A percentile compares a stretch with the other conserved stretches of the same genome.
phyloP scores from a whole-genome alignment of 2,113 vertebrate species.

The Labrus mixtus region DNA sequence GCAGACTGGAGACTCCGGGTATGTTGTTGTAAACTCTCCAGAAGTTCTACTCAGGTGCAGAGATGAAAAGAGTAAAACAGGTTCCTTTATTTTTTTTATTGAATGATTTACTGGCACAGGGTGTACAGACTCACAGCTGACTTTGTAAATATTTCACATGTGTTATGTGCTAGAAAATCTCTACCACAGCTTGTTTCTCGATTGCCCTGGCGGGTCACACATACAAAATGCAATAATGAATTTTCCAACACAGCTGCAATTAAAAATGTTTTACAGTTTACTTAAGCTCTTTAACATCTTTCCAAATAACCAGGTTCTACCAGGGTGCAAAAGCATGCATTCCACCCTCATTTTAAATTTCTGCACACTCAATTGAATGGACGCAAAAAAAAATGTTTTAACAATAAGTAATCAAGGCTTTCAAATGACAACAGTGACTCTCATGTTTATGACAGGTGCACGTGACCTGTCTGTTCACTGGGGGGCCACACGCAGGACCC shows the following conservation, averaged over 20 bases:
- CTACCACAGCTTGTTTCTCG: background rate
- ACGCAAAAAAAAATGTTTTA: too few relatives aligned
- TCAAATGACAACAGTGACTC: too few relatives aligned
- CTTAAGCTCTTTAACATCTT: background rate
- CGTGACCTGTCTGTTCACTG: too few relatives aligned
- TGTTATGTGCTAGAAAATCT: background rate
- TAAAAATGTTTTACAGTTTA: background rate
- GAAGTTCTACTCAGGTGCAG: conserved; percentile 86
- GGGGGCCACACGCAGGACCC: too few relatives aligned
- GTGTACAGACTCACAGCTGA: background rate
- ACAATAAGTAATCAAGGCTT: too few relatives aligned
- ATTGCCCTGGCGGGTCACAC: conserved; percentile 4
- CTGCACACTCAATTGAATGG: too few relatives aligned
- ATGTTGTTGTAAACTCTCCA: conserved; percentile 99
- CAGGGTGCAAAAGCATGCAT: too few relatives aligned
- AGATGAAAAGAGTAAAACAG: conserved; percentile 42
- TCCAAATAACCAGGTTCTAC: too few relatives aligned
- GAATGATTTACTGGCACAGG: conserved; percentile 9
- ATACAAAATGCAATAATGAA: background rate
- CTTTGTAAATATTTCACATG: conserved; percentile 30
- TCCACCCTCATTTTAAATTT: too few relatives aligned
- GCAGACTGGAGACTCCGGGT: conserved; percentile 89
- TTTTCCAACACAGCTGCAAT: background rate
- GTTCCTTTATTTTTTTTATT: conserved; percentile 48
- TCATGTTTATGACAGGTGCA: too few relatives aligned